A percentile compares a stretch with the other conserved stretches of the same genome.
Conservation (phyloP, 2,113 vertebrate genomes). For the Bubo bubo region DNA sequence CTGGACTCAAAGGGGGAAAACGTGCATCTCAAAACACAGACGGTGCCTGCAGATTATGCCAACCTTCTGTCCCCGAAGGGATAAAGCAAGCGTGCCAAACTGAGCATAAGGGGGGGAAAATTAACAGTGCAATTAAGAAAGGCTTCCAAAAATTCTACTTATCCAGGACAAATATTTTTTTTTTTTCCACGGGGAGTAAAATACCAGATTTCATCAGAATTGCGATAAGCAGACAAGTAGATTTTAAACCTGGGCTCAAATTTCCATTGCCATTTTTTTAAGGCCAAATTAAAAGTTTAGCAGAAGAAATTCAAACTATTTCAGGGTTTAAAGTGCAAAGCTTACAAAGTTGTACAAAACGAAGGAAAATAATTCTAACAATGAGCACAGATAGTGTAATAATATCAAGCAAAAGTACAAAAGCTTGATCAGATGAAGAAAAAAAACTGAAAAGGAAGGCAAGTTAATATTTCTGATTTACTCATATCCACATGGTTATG, state of each 20-base stretch:
- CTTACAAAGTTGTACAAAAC: not conserved
- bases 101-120: not conserved
- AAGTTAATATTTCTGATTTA: constrained; percentile 26
- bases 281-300: not conserved
- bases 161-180: not conserved
- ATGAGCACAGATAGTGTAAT: not conserved
- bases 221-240: not conserved
- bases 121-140: not conserved
- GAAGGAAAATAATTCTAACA: not conserved
- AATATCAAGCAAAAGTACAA: constrained; percentile 8
- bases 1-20: not conserved
- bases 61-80: not conserved
- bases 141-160: not conserved
- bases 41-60: not conserved
- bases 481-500: not conserved
- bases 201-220: not conserved
- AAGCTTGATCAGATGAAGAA: constrained; percentile 9
- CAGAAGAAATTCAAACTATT: not conserved
- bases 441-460: constrained; percentile 37
- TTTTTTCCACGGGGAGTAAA: not conserved
- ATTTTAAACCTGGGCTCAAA: not conserved
- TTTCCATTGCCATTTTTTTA: not conserved
- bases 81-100: not conserved
- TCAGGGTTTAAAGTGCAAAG: not conserved
- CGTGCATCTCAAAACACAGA: not conserved